A percentile compares a stretch with the other conserved stretches of the same genome.
Evolutionary conservation across 2,888 invertebrate species (phyloP).

Genomic region (Thymelicus lineola): DNA sequence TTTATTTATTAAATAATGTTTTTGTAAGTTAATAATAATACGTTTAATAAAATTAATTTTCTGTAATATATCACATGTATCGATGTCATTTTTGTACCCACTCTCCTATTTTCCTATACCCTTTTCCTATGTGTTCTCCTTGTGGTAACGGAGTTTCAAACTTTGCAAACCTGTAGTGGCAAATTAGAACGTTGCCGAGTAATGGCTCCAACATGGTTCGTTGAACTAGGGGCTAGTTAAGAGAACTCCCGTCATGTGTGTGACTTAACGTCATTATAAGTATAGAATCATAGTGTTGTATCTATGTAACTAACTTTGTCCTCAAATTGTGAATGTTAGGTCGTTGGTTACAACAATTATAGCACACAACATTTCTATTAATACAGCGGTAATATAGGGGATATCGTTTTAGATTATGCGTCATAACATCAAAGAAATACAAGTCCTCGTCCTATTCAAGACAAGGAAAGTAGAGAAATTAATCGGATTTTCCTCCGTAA

Average conservation of each 20-base stretch:
- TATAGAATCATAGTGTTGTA: not conserved
- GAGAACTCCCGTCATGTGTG: not conserved
- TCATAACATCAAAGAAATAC: no score
- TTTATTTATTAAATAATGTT: constrained; percentile 77
- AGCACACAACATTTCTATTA: no score
- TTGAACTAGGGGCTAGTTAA: not conserved
- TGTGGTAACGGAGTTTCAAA: constrained; percentile 6
- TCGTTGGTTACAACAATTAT: no score
- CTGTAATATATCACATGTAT: constrained; percentile 72
- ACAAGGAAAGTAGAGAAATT: no score
- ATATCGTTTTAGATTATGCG: no score
- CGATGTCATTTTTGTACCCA: constrained; percentile 59
- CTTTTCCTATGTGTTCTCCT: constrained; percentile 31
- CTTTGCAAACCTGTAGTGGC: not conserved
- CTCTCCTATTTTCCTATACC: constrained; percentile 14
- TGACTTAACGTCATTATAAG: not conserved
- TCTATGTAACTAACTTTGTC: no score
- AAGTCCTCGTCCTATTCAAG: no score
- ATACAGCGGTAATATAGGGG: no score
- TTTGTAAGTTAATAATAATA: constrained; percentile 79
- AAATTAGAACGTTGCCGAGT: not conserved
- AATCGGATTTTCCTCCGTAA: no score
- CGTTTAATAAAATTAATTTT: constrained; percentile 81
- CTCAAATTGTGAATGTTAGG: no score
- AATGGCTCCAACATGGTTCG: not conserved